Evolutionary conservation across 2,113 vertebrate genomes (phyloP), one percentile per base, ranked within the genome.

Genomic region (Noturus placidus): DNA sequence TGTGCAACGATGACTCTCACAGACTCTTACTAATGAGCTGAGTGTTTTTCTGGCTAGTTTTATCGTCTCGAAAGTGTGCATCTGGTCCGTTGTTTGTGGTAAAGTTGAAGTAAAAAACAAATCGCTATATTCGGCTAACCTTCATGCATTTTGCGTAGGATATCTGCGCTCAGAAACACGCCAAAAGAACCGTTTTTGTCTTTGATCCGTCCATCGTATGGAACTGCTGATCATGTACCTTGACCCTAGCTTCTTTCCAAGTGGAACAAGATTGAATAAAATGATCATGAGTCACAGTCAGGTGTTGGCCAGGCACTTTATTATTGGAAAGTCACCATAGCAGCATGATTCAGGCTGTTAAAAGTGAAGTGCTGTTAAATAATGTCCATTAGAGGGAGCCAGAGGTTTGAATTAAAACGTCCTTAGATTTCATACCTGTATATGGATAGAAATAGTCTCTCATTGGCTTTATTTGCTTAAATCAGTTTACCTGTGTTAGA

Each of bases 301-400:
- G 46, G 50, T 78, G 27, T n/a, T 17, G 5, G 8, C 46, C 27
- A 52, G 25, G 25, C 13, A 17, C 1, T 8, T 20, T 5, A 17
- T 78, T 15, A n/a, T 15, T 17, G 25, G n/a, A n/a, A 14, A 50
- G 4, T 77, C 74, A 5, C 11, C 25, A 22, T 25, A 38, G 22
- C 72, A 27, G 72, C 10, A 30, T 52, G 5, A 20, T 87, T 42
- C 35, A 42, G 13, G 17, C 30, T 42, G 13, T 27, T 56, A 27
- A 77, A 77, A 13, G 13, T 15, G 19, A 9, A 82, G 85, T 25
- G 27, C 25, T 89, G 63, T 57, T 46, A 20, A 78, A 50, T 3
- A 8, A 27, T 33, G 42, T 2, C 87, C 87, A 88, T 42, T 59
- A 90, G 89, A 74, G 67, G 84, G 80, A 54, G 89, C 89, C 67